A percentile compares a stretch with the other conserved stretches of the same genome.
phyloP scores from a whole-genome alignment of 2,113 vertebrate genomes.

The Tupaia chinensis region DNA sequence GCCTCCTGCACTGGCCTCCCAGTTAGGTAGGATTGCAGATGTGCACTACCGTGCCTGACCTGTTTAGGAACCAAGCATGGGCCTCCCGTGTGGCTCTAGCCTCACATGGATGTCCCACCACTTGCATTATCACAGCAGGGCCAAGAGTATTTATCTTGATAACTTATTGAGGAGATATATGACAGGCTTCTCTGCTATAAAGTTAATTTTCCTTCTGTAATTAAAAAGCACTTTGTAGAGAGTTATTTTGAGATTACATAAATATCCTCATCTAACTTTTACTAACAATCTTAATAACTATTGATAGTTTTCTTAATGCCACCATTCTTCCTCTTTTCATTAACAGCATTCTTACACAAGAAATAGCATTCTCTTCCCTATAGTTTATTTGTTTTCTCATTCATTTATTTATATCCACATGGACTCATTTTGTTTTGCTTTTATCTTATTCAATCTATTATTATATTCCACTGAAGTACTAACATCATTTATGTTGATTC shows the following conservation, averaged over 20 bases:
- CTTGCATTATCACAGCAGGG: too few species aligned
- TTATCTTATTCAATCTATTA: background rate
- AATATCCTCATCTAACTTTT: background rate
- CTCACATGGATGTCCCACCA: too few species aligned
- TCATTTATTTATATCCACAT: background rate
- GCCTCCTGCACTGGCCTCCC: too few species aligned
- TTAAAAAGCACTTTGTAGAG: background rate
- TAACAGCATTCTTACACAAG: background rate
- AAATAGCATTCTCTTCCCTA: background rate
- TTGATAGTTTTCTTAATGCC: background rate
- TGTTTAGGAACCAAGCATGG: too few species aligned
- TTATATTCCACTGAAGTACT: background rate
- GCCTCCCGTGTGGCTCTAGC: too few species aligned
- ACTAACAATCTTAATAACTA: background rate
- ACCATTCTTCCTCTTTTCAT: background rate
- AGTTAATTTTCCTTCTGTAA: constrained; percentile 17
- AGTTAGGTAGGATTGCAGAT: too few species aligned
- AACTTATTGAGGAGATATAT: background rate
- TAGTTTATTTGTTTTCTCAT: background rate
- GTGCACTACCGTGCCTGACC: too few species aligned
- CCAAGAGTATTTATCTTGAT: background rate
- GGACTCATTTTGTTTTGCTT: background rate
- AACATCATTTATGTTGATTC: background rate
- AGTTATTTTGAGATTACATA: background rate
- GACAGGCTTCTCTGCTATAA: background rate